Conservation (phyloP, 2,113 vertebrate species). For the Triplophysa siluroides region DNA sequence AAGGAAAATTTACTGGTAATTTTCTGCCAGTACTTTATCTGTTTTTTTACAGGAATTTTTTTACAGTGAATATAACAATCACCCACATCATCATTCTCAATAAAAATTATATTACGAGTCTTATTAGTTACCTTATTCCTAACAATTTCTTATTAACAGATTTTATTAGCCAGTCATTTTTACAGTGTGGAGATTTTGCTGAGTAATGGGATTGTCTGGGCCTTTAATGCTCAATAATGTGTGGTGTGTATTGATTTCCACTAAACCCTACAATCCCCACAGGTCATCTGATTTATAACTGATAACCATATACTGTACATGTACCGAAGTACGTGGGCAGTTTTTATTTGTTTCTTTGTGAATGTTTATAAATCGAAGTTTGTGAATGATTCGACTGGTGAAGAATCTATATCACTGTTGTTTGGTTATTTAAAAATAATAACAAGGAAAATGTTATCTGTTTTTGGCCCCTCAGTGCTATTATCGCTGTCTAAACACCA, state of each 20-base stretch:
- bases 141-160: background rate
- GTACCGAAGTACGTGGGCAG: background rate
- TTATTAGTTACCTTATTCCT: background rate
- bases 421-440: background rate
- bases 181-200: slow-evolving; percentile 7
- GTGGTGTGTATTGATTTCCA: slow-evolving; percentile 50
- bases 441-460: no score
- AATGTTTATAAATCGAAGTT: background rate
- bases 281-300: slow-evolving; percentile 28
- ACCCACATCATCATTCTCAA: background rate
- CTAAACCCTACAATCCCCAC: slow-evolving; percentile 34
- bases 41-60: no score
- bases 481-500: no score
- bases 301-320: background rate
- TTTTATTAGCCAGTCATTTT: slow-evolving; percentile 20
- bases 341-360: background rate
- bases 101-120: no score
- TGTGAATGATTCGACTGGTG: background rate
- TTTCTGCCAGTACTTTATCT: no score
- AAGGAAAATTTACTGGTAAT: no score
- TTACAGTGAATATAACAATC: background rate
- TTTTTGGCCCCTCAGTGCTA: no score
- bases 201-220: slow-evolving; percentile 23
- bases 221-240: slow-evolving; percentile 37
- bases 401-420: background rate